Conservation (phyloP, 2,113 vertebrate species). For the Pomatorhinus ruficollis region DNA sequence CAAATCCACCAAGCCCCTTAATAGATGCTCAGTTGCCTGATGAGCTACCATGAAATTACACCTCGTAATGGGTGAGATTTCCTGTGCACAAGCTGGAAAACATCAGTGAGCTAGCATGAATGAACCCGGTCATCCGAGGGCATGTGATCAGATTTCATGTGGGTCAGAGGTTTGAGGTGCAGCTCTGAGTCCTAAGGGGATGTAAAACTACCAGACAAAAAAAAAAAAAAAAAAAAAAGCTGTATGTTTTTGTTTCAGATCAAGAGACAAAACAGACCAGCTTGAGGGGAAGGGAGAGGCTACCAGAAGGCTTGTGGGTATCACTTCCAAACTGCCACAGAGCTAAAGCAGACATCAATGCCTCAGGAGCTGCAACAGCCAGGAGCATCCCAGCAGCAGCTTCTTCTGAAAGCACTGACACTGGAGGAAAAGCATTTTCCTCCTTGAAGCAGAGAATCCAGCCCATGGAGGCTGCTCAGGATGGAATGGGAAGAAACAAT, state of each 20-base stretch:
- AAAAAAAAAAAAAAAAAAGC: neutral
- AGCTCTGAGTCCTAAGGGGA: neutral
- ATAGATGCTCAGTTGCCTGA: neutral
- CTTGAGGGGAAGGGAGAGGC: neutral
- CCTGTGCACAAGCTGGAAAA: neutral
- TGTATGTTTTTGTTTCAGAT: neutral
- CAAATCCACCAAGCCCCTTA: neutral
- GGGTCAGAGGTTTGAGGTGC: neutral
- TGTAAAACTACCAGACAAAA: neutral
- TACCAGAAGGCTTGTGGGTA: neutral
- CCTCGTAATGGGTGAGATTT: neutral
- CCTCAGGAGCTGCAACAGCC: neutral
- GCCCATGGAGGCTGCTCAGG: neutral
- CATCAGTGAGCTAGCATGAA: neutral
- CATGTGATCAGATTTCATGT: neutral
- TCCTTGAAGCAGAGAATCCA: neutral
- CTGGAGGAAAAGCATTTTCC: neutral
- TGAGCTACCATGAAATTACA: neutral
- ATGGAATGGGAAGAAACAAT: neutral
- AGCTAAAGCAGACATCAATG: neutral
- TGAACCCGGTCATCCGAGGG: neutral
- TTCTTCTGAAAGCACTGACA: neutral
- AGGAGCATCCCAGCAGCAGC: neutral
- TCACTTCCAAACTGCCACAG: neutral
- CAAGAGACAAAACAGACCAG: neutral